Evolutionary conservation across 1,140 invertebrate species (phyloP).

Genomic region (Papilio helenus): DNA sequence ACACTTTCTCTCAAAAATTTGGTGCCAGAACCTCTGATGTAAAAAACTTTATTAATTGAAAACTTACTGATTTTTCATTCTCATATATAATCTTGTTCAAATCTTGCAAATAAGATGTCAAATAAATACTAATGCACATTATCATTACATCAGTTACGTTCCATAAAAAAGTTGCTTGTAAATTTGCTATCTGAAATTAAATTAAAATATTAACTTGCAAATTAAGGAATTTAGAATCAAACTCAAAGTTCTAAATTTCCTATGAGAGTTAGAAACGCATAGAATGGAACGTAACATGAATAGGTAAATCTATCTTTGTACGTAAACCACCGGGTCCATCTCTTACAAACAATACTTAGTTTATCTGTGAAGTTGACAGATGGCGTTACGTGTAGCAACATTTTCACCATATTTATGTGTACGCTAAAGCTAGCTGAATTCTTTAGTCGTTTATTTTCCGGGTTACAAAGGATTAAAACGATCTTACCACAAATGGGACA

Average conservation of each 20-base stretch:
- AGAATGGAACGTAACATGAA: too few species aligned
- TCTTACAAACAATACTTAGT: too few species aligned
- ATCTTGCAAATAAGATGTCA: constrained; percentile 46
- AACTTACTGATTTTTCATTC: constrained; percentile 41
- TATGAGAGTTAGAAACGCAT: too few species aligned
- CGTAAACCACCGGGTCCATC: too few species aligned
- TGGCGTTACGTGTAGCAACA: not conserved
- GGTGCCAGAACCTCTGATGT: too few species aligned
- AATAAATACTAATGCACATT: constrained; percentile 48
- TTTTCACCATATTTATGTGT: not conserved
- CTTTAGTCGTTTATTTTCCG: too few species aligned
- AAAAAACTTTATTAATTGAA: not conserved
- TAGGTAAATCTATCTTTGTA: too few species aligned
- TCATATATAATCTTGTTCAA: constrained; percentile 42
- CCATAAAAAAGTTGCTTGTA: constrained; percentile 51
- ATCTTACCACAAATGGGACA: not conserved
- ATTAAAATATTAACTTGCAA: constrained; percentile 2
- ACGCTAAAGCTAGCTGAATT: too few species aligned
- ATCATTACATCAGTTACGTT: constrained; percentile 48
- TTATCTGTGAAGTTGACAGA: too few species aligned
- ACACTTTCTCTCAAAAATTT: too few species aligned
- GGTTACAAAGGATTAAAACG: not conserved
- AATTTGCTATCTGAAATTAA: constrained; percentile 29
- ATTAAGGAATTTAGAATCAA: not conserved
- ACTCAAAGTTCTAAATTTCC: too few species aligned